A percentile compares a stretch with the other conserved stretches of the same genome.
phyloP scores from a whole-genome alignment of 2,888 invertebrate species.

The Hirtodrosophila duncani region DNA sequence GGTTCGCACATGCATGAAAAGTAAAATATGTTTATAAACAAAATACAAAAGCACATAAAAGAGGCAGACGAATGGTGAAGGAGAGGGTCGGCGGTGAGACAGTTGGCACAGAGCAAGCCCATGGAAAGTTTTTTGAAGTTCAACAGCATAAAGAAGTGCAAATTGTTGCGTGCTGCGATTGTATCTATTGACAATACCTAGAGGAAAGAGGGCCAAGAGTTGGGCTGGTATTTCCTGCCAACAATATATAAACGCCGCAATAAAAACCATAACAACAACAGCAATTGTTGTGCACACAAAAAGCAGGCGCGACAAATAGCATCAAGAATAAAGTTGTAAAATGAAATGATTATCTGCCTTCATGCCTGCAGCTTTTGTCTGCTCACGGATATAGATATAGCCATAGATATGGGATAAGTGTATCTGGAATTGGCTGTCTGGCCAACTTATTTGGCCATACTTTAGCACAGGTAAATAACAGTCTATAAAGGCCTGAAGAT shows the following conservation, averaged over 20 bases:
- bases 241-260: constrained; percentile 65
- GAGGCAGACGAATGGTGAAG: background rate
- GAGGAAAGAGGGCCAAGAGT: no score
- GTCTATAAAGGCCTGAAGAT: constrained; percentile 36
- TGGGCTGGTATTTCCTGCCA: constrained; percentile 65
- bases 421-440: constrained; percentile 13
- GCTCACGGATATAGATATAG: no score
- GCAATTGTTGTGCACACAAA: constrained; percentile 18
- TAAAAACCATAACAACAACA: constrained; percentile 44
- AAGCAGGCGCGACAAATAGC: constrained; percentile 31
- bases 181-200: constrained; percentile 60
- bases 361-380: constrained; percentile 53
- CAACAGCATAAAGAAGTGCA: constrained; percentile 67
- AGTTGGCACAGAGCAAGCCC: background rate
- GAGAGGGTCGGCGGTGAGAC: constrained; percentile 19
- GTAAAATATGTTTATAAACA: constrained; percentile 65
- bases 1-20: constrained; percentile 59
- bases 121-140: constrained; percentile 61
- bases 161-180: constrained; percentile 70
- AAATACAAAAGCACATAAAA: constrained; percentile 38
- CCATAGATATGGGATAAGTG: constrained; percentile 30
- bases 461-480: constrained; percentile 61
- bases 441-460: constrained; percentile 23
- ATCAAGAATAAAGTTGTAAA: constrained; percentile 63
- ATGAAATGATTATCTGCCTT: constrained; percentile 70